phyloP scores from a whole-genome alignment of 2,888 invertebrate genomes.

The Xanthorhoe spadicearia region DNA sequence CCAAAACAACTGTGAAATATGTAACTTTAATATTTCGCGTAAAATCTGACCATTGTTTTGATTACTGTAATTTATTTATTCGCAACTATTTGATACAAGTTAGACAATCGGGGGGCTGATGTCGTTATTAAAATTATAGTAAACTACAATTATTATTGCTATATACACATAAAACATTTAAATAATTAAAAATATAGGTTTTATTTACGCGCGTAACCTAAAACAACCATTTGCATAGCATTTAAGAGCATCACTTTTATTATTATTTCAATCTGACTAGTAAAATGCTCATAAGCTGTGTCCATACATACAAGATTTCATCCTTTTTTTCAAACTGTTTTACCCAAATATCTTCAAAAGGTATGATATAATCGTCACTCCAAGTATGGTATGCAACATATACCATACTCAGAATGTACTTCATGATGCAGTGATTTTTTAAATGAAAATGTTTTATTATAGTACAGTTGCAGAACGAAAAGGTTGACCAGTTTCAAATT shows the following conservation, averaged over 20 bases:
- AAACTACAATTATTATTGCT: conserved; percentile 16
- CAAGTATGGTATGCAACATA: not conserved
- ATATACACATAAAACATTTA: conserved; percentile 6
- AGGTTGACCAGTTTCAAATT: no score
- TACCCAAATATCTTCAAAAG: not conserved
- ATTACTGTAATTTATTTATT: no score
- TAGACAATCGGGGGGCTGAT: no score
- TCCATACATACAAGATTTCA: not conserved
- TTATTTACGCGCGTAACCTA: conserved; percentile 22
- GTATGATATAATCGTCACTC: no score
- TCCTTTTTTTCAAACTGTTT: not conserved
- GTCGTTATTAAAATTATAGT: not conserved
- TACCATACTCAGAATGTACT: no score
- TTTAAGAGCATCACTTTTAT: conserved; percentile 24
- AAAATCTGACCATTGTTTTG: no score
- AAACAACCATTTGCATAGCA: conserved; percentile 29
- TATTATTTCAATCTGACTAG: conserved; percentile 32
- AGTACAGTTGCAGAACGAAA: no score
- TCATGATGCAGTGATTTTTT: no score
- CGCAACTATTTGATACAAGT: no score
- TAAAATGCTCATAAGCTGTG: conserved; percentile 25
- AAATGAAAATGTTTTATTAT: no score
- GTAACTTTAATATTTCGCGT: no score
- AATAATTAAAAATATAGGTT: conserved; percentile 29
- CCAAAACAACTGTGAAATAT: no score